Conservation (phyloP, 92 coral and sea anemone species). For the Bergia sp. region DNA sequence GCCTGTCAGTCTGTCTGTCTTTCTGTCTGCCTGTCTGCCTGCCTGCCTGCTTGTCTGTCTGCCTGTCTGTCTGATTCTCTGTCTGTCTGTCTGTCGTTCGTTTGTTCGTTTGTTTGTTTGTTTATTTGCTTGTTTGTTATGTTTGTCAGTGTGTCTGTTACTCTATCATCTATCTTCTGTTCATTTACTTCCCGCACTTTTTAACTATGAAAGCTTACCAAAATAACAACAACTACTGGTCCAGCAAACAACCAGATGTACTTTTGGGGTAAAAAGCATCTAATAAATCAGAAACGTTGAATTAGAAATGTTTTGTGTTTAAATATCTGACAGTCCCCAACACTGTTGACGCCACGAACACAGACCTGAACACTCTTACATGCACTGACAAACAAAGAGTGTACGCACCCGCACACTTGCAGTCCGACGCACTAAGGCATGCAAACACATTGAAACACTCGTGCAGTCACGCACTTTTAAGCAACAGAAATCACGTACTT, state of each 20-base stretch:
- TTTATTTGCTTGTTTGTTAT: neutral
- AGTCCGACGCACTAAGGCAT: too few species aligned
- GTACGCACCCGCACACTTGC: too few species aligned
- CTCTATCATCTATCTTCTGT: neutral
- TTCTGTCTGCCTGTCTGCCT: neutral
- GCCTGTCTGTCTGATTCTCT: too few species aligned
- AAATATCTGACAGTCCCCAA: neutral
- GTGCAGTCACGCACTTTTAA: too few species aligned
- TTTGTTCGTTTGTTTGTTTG: neutral
- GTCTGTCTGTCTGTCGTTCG: too few species aligned
- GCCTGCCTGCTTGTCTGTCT: neutral
- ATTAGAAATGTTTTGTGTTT: neutral
- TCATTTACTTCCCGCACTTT: neutral
- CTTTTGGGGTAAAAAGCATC: conserved; percentile 79
- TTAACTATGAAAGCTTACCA: conserved; percentile 49
- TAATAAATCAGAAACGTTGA: conserved; percentile 25
- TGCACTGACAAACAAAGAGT: too few species aligned
- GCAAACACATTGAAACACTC: too few species aligned
- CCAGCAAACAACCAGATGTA: conserved; percentile 86
- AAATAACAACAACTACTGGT: conserved; percentile 76
- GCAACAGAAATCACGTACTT: too few species aligned
- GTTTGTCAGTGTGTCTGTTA: too few species aligned
- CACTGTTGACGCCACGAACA: too few species aligned
- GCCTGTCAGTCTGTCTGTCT: too few species aligned
- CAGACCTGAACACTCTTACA: too few species aligned